phyloP scores from a whole-genome alignment of 37 sponge, comb jelly and placozoan genomes.

The Beroe forskalii region DNA sequence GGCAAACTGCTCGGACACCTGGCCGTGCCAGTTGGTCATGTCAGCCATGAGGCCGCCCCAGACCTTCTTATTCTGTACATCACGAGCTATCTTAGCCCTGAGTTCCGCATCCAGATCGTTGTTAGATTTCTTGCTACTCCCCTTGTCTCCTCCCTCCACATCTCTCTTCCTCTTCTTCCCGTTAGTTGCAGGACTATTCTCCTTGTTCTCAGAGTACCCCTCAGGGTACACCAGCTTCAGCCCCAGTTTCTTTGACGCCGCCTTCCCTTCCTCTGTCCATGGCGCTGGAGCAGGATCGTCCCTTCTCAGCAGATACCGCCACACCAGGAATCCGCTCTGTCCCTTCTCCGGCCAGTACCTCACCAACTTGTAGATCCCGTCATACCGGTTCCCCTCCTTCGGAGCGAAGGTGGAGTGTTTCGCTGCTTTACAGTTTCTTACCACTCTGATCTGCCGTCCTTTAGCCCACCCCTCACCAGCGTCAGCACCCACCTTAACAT shows the following conservation, averaged over 20 bases:
- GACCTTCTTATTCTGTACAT: slow-evolving; percentile 73
- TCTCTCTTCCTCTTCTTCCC: slow-evolving; percentile 65
- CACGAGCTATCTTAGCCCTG: slow-evolving; percentile 68
- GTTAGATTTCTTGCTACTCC: slow-evolving; percentile 70
- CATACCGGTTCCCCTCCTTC: slow-evolving; percentile 87
- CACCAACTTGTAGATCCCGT: slow-evolving; percentile 91
- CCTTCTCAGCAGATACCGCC: slow-evolving; percentile 80
- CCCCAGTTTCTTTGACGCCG: slow-evolving; percentile 73
- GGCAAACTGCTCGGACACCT: slow-evolving; percentile 74
- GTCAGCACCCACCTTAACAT: slow-evolving; percentile 80
- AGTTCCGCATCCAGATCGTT: slow-evolving; percentile 71
- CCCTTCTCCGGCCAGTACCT: slow-evolving; percentile 92
- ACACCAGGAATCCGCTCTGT: slow-evolving; percentile 77
- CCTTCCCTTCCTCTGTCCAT: slow-evolving; percentile 83
- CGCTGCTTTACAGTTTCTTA: slow-evolving; percentile 79
- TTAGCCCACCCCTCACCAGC: slow-evolving; percentile 76
- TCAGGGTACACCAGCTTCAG: slow-evolving; percentile 88
- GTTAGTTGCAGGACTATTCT: slow-evolving; percentile 61
- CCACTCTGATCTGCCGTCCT: slow-evolving; percentile 87
- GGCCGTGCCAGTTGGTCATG: background rate
- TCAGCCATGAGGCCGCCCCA: slow-evolving; percentile 70
- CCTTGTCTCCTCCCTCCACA: background rate
- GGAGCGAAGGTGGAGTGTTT: slow-evolving; percentile 87
- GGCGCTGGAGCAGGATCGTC: slow-evolving; percentile 89
- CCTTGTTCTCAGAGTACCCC: slow-evolving; percentile 80